phyloP scores from a whole-genome alignment of 30 jellyfish, hydroid and myxozoan species.

The Pelagia noctiluca region DNA sequence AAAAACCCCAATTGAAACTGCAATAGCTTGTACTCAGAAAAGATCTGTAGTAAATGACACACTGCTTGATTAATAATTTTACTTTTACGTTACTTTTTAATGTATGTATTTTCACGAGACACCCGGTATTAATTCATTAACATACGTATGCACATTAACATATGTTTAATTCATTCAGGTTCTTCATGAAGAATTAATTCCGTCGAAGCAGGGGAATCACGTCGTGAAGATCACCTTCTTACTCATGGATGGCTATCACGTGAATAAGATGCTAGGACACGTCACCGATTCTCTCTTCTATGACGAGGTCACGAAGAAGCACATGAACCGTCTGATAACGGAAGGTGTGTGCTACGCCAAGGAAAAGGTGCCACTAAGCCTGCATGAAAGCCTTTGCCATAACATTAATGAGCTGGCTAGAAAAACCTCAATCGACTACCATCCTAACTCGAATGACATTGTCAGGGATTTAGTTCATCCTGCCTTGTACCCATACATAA shows the following conservation, averaged over 20 bases:
- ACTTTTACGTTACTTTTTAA: no score
- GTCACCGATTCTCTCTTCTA: constrained; percentile 55
- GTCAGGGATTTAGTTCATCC: constrained; percentile 89
- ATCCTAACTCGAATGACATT: constrained; percentile 79
- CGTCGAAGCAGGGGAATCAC: constrained; percentile 25
- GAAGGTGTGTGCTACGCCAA: constrained; percentile 84
- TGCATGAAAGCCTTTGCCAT: constrained; percentile 43
- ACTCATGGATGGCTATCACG: constrained; percentile 23
- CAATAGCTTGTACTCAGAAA: no score
- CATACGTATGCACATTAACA: no score
- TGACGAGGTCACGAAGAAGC: constrained; percentile 58
- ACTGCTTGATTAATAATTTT: no score
- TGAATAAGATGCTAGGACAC: constrained; percentile 34
- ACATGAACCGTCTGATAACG: constrained; percentile 49
- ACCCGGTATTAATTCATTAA: no score
- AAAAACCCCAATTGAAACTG: no score
- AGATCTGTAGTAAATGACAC: no score
- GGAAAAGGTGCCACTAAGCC: constrained; percentile 46
- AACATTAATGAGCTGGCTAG: constrained; percentile 64
- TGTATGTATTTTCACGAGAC: no score
- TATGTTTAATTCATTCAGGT: constrained; percentile 37
- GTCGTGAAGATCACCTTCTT: constrained; percentile 35
- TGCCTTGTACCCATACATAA: constrained; percentile 72
- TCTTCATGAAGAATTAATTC: constrained; percentile 16
- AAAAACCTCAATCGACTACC: constrained; percentile 75